phyloP scores from a whole-genome alignment of 2,113 vertebrate genomes.

The Sebastes schlegelii region DNA sequence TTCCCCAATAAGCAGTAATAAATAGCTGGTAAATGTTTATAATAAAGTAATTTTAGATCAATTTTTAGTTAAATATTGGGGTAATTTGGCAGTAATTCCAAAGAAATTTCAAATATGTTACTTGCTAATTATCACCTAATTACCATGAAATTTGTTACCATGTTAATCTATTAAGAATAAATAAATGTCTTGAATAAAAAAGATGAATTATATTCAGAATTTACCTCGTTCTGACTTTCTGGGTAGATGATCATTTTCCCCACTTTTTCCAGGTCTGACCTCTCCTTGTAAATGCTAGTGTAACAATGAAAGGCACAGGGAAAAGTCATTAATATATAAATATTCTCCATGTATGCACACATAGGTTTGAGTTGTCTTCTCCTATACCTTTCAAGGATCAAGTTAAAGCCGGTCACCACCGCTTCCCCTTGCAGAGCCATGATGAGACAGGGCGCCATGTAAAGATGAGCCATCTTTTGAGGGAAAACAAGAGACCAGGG shows the following conservation, averaged over 20 bases:
- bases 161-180: neutral
- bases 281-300: conserved; percentile 67
- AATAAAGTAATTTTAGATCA: no score
- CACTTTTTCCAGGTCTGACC: conserved; percentile 53
- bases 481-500: neutral
- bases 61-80: no score
- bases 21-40: no score
- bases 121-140: no score
- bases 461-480: conserved; percentile 62
- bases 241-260: conserved; percentile 71
- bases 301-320: neutral
- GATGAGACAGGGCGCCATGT: conserved; percentile 73
- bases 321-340: neutral
- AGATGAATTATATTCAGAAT: neutral
- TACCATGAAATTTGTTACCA: no score
- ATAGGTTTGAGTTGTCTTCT: neutral
- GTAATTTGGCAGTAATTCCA: no score
- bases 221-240: conserved; percentile 76
- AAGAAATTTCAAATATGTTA: no score
- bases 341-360: neutral
- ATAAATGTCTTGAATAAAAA: neutral
- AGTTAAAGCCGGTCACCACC: conserved; percentile 58
- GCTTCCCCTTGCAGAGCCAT: conserved; percentile 76
- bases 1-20: no score
- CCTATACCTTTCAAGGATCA: conserved; percentile 79